A percentile compares a stretch with the other conserved stretches of the same genome.
These are phyloP conservation scores for Elgaria multicarinata DNA, from an alignment of 2,113 vertebrate species.

Conservation along the genomic window DNA sequence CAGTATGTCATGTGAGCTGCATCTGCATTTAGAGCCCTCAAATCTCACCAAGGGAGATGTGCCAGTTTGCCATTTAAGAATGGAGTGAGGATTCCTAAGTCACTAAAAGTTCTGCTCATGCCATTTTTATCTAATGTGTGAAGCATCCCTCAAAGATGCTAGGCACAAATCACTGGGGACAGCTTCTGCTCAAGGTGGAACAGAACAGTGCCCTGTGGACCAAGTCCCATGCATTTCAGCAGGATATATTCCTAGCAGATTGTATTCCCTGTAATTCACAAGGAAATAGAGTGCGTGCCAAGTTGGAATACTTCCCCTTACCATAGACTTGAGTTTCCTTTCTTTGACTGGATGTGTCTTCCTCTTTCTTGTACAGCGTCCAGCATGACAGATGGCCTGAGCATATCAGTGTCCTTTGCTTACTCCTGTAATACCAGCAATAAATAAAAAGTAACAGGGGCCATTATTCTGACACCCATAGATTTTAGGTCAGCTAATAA, in stretches of 20 bases:
- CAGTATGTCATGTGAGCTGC: not conserved
- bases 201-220: not conserved
- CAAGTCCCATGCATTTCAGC: not conserved
- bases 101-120: not conserved
- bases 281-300: not conserved
- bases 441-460: not conserved
- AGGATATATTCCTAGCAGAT: not conserved
- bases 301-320: not conserved
- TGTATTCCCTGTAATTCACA: not conserved
- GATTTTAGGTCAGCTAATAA: not conserved
- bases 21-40: not conserved
- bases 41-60: not conserved
- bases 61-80: not conserved
- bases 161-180: not conserved
- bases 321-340: not conserved
- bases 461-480: constrained; percentile 17
- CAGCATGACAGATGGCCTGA: not conserved
- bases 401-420: not conserved
- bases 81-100: not conserved
- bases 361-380: not conserved
- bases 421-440: not conserved
- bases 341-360: not conserved
- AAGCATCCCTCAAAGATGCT: not conserved
- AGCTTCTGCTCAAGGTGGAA: not conserved
- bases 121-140: not conserved